A percentile compares a stretch with the other conserved stretches of the same genome.
These are phyloP conservation scores for Upupa epops DNA, from an alignment of 2,113 vertebrate genomes.

Conservation along the genomic window DNA sequence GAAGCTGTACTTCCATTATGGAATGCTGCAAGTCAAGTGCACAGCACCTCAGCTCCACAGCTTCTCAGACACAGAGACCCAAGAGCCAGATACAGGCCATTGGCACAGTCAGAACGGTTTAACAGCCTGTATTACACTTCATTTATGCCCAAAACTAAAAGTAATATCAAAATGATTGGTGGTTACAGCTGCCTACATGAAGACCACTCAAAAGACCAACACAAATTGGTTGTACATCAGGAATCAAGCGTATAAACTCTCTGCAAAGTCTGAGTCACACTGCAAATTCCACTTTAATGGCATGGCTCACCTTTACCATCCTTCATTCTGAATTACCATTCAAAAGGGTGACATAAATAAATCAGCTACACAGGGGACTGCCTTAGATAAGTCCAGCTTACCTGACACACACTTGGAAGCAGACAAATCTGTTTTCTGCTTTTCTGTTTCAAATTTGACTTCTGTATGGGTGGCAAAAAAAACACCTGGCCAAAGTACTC, in stretches of 20 bases:
- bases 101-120: neutral
- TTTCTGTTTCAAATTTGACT: neutral
- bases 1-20: neutral
- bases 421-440: neutral
- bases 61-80: neutral
- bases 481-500: neutral
- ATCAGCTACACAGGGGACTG: neutral
- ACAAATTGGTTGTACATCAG: neutral
- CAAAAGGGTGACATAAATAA: neutral
- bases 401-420: neutral
- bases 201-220: neutral
- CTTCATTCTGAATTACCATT: neutral
- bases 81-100: accelerated
- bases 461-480: neutral
- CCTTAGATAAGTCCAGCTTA: neutral
- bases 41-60: no score
- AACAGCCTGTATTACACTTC: neutral
- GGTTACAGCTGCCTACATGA: neutral
- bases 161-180: conserved; percentile 4
- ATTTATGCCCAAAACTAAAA: neutral
- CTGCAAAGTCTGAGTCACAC: neutral
- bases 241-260: neutral
- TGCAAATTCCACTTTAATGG: neutral
- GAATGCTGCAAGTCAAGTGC: no score
- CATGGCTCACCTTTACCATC: neutral